phyloP scores from a whole-genome alignment of 2,113 vertebrate genomes.

The Nettapus auritus region DNA sequence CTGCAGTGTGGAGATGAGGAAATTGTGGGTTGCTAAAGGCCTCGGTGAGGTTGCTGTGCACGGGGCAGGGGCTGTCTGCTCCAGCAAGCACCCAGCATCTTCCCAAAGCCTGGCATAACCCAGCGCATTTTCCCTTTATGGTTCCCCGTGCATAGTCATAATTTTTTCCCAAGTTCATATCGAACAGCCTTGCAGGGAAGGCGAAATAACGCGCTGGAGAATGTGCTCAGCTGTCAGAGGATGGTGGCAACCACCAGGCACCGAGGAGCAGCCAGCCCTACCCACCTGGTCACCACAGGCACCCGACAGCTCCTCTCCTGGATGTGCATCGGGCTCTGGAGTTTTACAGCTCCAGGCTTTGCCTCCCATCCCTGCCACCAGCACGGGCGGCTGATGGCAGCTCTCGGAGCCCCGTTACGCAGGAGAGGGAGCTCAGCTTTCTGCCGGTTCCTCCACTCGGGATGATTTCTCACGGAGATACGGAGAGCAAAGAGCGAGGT shows the following conservation, averaged over 20 bases:
- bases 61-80: not conserved
- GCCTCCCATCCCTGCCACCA: not conserved
- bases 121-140: not conserved
- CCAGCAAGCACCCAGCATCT: not conserved
- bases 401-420: not conserved
- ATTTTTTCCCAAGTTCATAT: not conserved
- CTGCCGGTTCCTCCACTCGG: not conserved
- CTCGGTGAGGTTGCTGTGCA: not conserved
- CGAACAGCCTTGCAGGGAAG: not conserved
- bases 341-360: not conserved
- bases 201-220: not conserved
- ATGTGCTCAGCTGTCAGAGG: not conserved
- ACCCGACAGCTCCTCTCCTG: rapidly evolving
- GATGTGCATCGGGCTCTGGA: not conserved
- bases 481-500: not conserved
- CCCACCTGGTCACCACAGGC: too few relatives aligned
- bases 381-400: rapidly evolving
- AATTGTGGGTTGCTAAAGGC: not conserved
- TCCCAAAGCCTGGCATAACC: not conserved
- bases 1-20: not conserved
- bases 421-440: not conserved
- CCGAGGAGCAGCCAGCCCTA: not conserved
- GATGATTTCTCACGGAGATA: not conserved
- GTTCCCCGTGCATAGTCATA: not conserved
- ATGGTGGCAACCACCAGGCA: not conserved